Evolutionary conservation across 1,140 invertebrate genomes (phyloP), one percentile per base, ranked within the genome.

Genomic region (Aphaenogaster rudis): DNA sequence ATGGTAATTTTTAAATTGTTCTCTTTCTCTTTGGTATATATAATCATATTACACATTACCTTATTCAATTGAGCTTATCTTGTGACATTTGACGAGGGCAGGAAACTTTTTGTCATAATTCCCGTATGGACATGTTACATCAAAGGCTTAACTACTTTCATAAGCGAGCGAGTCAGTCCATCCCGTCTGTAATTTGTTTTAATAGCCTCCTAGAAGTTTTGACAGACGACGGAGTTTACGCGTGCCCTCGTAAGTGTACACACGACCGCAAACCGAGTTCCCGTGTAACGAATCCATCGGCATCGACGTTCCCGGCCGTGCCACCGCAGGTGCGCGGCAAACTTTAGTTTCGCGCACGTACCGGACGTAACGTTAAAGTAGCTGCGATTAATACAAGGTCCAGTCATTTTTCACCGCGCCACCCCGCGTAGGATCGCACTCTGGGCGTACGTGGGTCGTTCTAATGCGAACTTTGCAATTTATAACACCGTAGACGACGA

Each of bases 341-440:
- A 91, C 71, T 91, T 82, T 88, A 90, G 89, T 82, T 90, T 90
- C 72, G 78, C 57, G 76, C 91, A 92, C 91, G 89, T 93, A 88
- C 33, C 54, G 86, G 86, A 88, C 91, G 90, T 92, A 92, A 90
- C 88, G 89, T 89, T 86, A 89, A 92, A 92, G 88, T 92, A 87
- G 91, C 86, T 81, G 72, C 92, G 92, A 92, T 93, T 92, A 92
- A 93, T 92, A 89, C 61, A 54, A 42, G 87, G 78, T 80, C 57
- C 71, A 82, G 82, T 91, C 88, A 92, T 92, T 92, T 92, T 92
- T 92, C 92, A 91, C 72, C 81, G 69, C 15, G 33, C 39, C 54
- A 8, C 36, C 13, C 39, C 21, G 64, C 21, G 42, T 66, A 50
- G 76, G 76, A 42, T 79, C 59, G 45, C 61, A 57, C 66, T 33